Evolutionary conservation across 2,797 vertebrate genomes (phyloP), one percentile per base, ranked within the genome.

Genomic region (Lepus oiostolus): DNA sequence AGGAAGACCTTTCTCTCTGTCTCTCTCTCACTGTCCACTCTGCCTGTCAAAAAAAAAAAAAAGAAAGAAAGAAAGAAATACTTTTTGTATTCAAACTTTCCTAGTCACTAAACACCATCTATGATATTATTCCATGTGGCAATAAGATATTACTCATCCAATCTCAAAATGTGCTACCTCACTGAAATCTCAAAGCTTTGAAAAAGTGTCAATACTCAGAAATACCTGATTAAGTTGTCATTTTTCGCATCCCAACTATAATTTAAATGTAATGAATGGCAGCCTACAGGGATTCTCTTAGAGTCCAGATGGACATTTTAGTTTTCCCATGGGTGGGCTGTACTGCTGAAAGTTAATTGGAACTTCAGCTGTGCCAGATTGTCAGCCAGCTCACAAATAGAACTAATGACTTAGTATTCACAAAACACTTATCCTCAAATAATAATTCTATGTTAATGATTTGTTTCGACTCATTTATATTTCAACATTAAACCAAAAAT

Each of bases 271-370:
- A 76, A 28, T 16, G 12, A 68, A 5, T 5, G 12, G 30, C 2
- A 17, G 30, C 50, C n/a, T 62, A 38, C 5, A 50, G 85, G 38
- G 52, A 76, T 50, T 70, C 76, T 74, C 79, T 35, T 24, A 5
- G n/a, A 74, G 92, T 70, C 68, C 85, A 93, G 77, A 88, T 32
- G 21, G 76, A 13, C 32, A 71, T 72, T 67, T 65, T 62, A 76
- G 35, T 21, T 58, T 88, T 83, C 83, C 85, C 60, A 76, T 35
- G 62, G 52, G 26, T 7, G 1, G 24, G 19, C 63, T 93, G 5
- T 17, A 26, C n/a, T 38, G 10, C 17, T 13, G 38, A 58, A 88
- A 60, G 83, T 83, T 76, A 85, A 92, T 71, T 85, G 50, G 17
- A 70, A 76, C 88, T 83, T 88, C 52, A 89, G 24, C 85, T 38